Evolutionary conservation across 2,888 invertebrate species (phyloP).

Genomic region (Clitarchus hookeri): DNA sequence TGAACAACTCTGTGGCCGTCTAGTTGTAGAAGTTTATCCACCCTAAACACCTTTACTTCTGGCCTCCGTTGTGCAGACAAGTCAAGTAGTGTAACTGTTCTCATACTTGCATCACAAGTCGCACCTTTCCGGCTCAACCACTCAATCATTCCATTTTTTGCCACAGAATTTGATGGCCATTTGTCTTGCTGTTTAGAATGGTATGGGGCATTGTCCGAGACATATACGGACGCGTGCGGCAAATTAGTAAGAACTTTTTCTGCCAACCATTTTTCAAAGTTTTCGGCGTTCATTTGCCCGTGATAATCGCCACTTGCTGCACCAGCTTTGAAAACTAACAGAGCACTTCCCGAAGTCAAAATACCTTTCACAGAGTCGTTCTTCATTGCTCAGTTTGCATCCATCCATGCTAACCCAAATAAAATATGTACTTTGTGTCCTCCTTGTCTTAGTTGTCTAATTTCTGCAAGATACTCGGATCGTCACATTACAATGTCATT

Average conservation of each 20-base stretch:
- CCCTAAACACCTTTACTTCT: not conserved
- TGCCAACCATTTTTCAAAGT: no score
- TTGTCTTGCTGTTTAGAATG: not conserved
- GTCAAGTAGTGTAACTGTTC: not conserved
- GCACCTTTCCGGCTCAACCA: no score
- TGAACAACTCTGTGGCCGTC: not conserved
- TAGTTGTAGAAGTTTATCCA: not conserved
- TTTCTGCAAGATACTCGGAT: not conserved
- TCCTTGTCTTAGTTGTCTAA: not conserved
- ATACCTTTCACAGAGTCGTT: not conserved
- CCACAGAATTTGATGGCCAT: not conserved
- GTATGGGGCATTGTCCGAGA: not conserved
- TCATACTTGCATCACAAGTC: no score
- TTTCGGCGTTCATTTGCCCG: not conserved
- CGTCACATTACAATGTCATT: not conserved
- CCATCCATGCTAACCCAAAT: not conserved
- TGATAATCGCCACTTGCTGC: constrained; percentile 3
- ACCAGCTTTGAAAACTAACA: constrained; percentile 19
- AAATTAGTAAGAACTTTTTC: no score
- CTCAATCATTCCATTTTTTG: no score
- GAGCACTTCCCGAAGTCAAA: not conserved
- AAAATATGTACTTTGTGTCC: not conserved
- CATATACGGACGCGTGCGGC: no score
- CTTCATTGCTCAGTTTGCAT: not conserved
- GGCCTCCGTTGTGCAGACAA: not conserved